A percentile compares a stretch with the other conserved stretches of the same genome.
Evolutionary conservation across 2,888 invertebrate genomes (phyloP).

Genomic region (Acrobasis consociella): DNA sequence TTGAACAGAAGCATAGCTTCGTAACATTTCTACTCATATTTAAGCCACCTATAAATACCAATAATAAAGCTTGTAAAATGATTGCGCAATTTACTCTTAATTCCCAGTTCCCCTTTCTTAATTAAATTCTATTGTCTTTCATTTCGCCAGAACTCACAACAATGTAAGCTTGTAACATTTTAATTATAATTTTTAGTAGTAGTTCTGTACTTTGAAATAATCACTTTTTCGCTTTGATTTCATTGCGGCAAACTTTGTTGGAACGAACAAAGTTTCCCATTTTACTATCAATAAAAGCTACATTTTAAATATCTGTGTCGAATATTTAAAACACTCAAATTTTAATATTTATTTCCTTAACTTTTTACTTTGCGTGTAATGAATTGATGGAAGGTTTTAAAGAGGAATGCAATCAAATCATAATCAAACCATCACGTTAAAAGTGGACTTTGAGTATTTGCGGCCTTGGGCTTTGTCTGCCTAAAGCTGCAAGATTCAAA

Average conservation of each 20-base stretch:
- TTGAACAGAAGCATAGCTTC: too few relatives aligned
- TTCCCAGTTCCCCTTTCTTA: not conserved
- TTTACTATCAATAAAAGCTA: not conserved
- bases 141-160: not conserved
- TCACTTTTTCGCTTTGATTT: not conserved
- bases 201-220: not conserved
- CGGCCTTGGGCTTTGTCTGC: too few relatives aligned
- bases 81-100: not conserved
- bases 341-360: not conserved
- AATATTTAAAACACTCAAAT: not conserved
- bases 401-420: too few relatives aligned
- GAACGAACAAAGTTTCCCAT: not conserved
- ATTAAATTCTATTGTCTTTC: conserved; percentile 2
- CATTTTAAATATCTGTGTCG: not conserved
- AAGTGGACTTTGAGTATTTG: too few relatives aligned
- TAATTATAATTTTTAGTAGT: not conserved
- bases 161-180: not conserved
- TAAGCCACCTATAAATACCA: not conserved
- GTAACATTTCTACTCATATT: too few relatives aligned
- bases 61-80: not conserved
- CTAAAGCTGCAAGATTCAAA: too few relatives aligned
- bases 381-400: too few relatives aligned
- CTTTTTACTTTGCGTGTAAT: not conserved
- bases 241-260: not conserved
- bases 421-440: too few relatives aligned